Evolutionary conservation across 2,797 vertebrate species (phyloP).

Genomic region (Hippocampus kuda): DNA sequence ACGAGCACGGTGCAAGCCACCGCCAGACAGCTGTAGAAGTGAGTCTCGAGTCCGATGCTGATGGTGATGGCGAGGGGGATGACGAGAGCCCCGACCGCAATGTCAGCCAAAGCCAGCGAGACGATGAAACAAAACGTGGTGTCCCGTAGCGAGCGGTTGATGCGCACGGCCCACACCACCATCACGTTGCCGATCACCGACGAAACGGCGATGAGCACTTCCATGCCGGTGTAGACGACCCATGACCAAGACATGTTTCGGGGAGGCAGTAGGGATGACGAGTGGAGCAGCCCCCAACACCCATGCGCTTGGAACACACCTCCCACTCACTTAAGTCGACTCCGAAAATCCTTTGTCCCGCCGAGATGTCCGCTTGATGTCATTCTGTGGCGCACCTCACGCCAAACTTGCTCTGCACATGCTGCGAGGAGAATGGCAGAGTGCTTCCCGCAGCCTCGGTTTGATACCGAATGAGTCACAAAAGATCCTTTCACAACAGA

Average conservation of each 20-base stretch:
- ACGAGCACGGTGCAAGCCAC: slow-evolving; percentile 82
- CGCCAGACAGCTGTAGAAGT: slow-evolving; percentile 86
- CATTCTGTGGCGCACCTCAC: slow-evolving; percentile 16
- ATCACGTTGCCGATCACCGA: slow-evolving; percentile 88
- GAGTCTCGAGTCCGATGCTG: slow-evolving; percentile 75
- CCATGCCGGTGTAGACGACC: slow-evolving; percentile 79
- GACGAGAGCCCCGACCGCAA: slow-evolving; percentile 83
- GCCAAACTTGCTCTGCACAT: slow-evolving; percentile 21
- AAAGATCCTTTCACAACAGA: not conserved
- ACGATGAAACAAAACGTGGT: slow-evolving; percentile 92
- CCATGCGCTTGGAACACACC: slow-evolving; percentile 15
- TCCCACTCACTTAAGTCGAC: slow-evolving; percentile 10
- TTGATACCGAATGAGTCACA: slow-evolving; percentile 30
- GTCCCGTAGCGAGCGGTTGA: slow-evolving; percentile 81
- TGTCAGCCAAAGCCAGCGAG: slow-evolving; percentile 86
- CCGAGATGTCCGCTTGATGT: not conserved
- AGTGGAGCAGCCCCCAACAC: slow-evolving; percentile 13
- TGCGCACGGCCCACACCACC: slow-evolving; percentile 89
- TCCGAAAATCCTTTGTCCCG: not conserved
- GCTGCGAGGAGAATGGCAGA: slow-evolving; percentile 8
- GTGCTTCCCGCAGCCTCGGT: slow-evolving; percentile 3
- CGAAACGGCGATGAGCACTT: slow-evolving; percentile 81
- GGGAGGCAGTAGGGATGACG: slow-evolving; percentile 10
- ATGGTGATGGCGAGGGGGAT: slow-evolving; percentile 88
- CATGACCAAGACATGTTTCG: slow-evolving; percentile 68